Percentiles rank a stretch among this genome's conserved stretches.
Evolutionary conservation across 2,113 vertebrate species (phyloP).

Genomic region (Eira barbara): DNA sequence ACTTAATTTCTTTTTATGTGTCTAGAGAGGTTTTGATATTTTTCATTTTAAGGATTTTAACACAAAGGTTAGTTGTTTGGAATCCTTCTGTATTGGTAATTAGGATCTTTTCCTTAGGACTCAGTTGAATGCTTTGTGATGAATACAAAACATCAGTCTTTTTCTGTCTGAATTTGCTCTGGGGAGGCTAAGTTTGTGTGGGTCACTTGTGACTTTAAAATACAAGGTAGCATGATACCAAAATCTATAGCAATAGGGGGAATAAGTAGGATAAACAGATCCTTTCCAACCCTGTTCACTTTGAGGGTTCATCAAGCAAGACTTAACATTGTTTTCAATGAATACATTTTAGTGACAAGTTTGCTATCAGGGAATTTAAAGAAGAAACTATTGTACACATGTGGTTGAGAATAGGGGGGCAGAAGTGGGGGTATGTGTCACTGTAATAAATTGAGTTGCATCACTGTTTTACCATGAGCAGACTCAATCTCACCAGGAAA

Average conservation of each 20-base stretch:
- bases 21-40: not conserved
- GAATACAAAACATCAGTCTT: not conserved
- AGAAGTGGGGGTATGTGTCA: not conserved
- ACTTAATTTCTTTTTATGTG: not conserved
- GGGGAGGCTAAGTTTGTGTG: not conserved
- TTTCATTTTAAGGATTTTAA: not conserved
- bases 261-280: not conserved
- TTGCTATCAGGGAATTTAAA: not conserved
- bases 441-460: not conserved
- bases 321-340: not conserved
- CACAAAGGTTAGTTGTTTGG: not conserved
- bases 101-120: not conserved
- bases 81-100: not conserved
- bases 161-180: not conserved
- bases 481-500: not conserved
- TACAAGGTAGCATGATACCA: not conserved
- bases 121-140: slow-evolving; percentile 2
- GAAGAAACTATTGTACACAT: not conserved
- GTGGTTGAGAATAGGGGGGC: not conserved
- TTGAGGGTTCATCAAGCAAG: not conserved
- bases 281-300: not conserved
- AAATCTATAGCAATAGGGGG: not conserved
- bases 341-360: not conserved
- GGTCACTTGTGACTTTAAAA: not conserved
- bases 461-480: not conserved